phyloP scores from a whole-genome alignment of 2,113 vertebrate species.

The Neotoma lepida region DNA sequence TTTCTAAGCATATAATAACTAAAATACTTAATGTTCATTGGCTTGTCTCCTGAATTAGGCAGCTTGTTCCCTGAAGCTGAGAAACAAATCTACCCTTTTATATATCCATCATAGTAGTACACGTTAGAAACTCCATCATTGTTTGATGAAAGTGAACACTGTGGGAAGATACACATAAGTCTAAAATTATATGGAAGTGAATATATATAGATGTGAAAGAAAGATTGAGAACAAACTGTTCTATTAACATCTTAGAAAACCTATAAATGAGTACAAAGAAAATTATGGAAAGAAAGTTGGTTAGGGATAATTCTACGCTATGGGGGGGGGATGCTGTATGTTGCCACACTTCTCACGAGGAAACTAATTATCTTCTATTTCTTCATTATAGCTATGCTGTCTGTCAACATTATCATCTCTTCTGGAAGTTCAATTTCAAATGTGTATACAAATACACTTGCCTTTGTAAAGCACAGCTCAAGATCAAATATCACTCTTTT shows the following conservation, averaged over 20 bases:
- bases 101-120: background rate
- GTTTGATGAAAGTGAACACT: background rate
- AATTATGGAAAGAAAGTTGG: background rate
- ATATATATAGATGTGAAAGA: background rate
- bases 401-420: background rate
- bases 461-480: background rate
- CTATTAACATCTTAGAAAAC: background rate
- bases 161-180: background rate
- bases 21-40: background rate
- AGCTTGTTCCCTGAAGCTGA: background rate
- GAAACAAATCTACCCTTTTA: background rate
- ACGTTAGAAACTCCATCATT: background rate
- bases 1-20: background rate
- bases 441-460: background rate
- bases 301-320: background rate
- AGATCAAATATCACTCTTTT: background rate
- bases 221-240: background rate
- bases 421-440: background rate
- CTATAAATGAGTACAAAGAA: background rate
- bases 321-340: too few species aligned
- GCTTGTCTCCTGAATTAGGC: background rate
- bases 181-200: background rate
- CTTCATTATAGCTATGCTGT: background rate
- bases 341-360: background rate
- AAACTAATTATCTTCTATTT: background rate